These are phyloP conservation scores for Thymallus thymallus DNA, from an alignment of 2,113 vertebrate genomes.

Conservation along the genomic window DNA sequence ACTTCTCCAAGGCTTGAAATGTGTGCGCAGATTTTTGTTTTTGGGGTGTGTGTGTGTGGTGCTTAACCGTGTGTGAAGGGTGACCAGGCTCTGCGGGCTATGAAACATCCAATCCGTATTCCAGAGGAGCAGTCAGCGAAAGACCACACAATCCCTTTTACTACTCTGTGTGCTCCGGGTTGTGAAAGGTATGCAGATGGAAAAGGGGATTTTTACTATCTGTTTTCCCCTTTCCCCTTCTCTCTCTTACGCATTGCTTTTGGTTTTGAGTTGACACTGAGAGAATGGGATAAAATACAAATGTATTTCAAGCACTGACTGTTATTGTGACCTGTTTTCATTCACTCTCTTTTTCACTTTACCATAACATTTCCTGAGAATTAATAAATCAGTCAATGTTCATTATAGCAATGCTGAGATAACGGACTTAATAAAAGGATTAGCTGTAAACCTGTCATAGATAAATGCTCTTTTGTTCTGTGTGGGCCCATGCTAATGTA, in stretches of 20 bases:
- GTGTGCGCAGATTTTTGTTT: not conserved
- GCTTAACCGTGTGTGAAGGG: conserved; percentile 38
- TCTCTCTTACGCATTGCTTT: not conserved
- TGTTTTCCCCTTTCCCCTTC: not conserved
- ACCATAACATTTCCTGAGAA: not conserved
- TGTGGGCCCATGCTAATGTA: not conserved
- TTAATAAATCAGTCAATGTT: not conserved
- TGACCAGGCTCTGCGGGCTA: conserved; percentile 7
- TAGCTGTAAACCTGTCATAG: not conserved
- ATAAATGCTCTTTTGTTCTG: not conserved
- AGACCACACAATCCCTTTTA: conserved; percentile 15
- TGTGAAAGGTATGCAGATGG: conserved; percentile 29
- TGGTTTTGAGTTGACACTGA: not conserved
- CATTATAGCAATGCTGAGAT: not conserved
- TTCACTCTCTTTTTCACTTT: not conserved
- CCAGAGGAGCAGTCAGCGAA: conserved; percentile 8
- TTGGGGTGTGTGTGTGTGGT: conserved; percentile 2
- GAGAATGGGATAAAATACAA: too few relatives aligned
- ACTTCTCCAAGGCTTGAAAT: not conserved
- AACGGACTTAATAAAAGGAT: not conserved
- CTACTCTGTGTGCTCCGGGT: not conserved
- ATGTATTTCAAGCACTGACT: too few relatives aligned
- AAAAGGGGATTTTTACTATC: not conserved
- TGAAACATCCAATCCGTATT: conserved; percentile 40
- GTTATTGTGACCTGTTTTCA: too few relatives aligned